Conservation (phyloP, 1,140 invertebrate species). For the Pogonognathellus flavescens region DNA sequence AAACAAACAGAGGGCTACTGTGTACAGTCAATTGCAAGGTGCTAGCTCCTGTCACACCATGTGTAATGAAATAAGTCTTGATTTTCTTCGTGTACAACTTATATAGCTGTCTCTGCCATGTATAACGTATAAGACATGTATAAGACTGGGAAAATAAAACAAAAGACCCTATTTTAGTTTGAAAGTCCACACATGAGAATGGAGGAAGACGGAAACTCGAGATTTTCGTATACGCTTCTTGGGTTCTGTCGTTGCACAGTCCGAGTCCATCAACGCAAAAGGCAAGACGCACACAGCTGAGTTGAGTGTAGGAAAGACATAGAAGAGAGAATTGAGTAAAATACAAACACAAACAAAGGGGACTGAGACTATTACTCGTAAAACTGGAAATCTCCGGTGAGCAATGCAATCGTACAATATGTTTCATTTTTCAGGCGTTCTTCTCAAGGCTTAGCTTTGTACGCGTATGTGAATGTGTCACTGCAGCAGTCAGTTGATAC, state of each 20-base stretch:
- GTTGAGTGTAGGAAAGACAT: not conserved
- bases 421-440: not conserved
- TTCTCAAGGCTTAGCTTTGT: not conserved
- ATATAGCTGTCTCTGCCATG: too few relatives aligned
- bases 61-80: too few relatives aligned
- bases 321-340: not conserved
- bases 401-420: not conserved
- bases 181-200: not conserved
- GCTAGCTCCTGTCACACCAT: too few relatives aligned
- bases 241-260: too few relatives aligned
- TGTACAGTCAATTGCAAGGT: too few relatives aligned
- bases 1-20: too few relatives aligned
- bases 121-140: too few relatives aligned
- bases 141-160: not conserved
- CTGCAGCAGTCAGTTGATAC: too few relatives aligned
- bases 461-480: too few relatives aligned
- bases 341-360: slow-evolving; percentile 5
- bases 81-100: too few relatives aligned
- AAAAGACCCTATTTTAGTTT: not conserved
- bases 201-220: not conserved
- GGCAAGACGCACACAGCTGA: not conserved
- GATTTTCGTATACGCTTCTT: not conserved
- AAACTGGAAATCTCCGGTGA: not conserved
- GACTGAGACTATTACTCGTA: not conserved
- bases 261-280: too few relatives aligned